Base-by-base conservation (phyloP, 2,797 vertebrate genomes). In the Pangasius larnaudii region DNA sequence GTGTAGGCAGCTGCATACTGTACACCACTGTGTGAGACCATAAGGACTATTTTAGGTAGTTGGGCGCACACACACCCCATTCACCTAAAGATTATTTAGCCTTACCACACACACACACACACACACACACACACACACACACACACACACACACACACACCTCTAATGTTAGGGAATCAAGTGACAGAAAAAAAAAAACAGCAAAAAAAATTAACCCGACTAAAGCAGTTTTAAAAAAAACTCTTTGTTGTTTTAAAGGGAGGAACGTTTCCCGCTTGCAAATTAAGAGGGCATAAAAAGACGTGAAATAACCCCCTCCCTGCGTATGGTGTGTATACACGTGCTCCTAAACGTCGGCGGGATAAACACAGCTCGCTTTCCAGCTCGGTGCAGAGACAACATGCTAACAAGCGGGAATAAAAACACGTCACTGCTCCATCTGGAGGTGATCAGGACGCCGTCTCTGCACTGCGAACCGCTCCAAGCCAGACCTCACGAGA, bases 131-230 rank as follows among this genome's bases (percentile, higher is more conserved):
- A 42, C 2, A 39, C 36, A 39, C 36, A 39, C 36, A 39, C 36
- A 39, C 2, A 39, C 36, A 39, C 36, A 39, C 36, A 39, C 36
- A 39, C 33, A 46, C 72, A 46, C 27, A 36, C 46, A 67, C 61
- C 94, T 93, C 94, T 95, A 95, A 95, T 91, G 93, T 93, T 91
- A 93, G 92, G 92, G 93, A 93, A 92, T 93, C 90, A 93, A 92
- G 90, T 92, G 92, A 93, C 94, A 39, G 53, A 16, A 93, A 90
- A 93, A 93, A 94, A 94, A 22, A 22, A 24, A 91, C 89, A 90
- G 90, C 93, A 90, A 93, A 93, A 94, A 94, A 22, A 22, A 24
- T 22, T 22, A 72, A 72, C 10, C 42, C 13, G 86, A 93, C 63
- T 53, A 10, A 78, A 78, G n/a, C 49, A 30, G 49, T 18, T 33